These are phyloP conservation scores for Xiphorhynchus erythropygius DNA, from an alignment of 2,797 vertebrate genomes.

Conservation along the genomic window DNA sequence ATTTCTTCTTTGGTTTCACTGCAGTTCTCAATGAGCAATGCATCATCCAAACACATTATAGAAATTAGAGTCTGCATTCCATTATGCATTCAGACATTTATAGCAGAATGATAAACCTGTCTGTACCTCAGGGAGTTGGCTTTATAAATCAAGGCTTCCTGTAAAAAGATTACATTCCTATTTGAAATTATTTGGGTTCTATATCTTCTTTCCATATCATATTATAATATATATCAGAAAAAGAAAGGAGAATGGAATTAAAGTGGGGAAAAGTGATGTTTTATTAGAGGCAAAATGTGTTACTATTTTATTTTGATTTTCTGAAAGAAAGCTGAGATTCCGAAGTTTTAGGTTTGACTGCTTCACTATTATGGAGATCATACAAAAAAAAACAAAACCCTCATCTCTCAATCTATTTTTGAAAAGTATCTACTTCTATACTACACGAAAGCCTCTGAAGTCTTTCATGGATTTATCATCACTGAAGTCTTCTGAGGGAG, in stretches of 20 bases:
- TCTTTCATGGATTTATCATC: not conserved
- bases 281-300: conserved; percentile 26
- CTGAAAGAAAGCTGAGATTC: not conserved
- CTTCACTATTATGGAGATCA: not conserved
- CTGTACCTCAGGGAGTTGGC: conserved; percentile 63
- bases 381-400: not conserved
- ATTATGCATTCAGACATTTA: conserved; percentile 76
- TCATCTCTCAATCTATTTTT: not conserved
- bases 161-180: conserved; percentile 61
- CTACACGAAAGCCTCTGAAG: not conserved
- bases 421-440: not conserved
- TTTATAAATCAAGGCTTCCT: conserved; percentile 73
- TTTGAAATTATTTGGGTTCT: conserved; percentile 66
- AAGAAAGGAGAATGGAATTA: conserved; percentile 6
- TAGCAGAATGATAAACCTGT: conserved; percentile 74
- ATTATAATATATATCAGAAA: conserved; percentile 20
- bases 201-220: conserved; percentile 37
- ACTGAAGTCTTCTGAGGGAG: not conserved
- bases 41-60: conserved; percentile 73
- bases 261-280: not conserved
- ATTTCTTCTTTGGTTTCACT: conserved; percentile 58
- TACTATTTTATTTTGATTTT: conserved; percentile 17
- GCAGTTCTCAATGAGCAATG: conserved; percentile 66
- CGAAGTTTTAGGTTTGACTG: not conserved
- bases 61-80: conserved; percentile 73